Evolutionary conservation across 2,113 vertebrate genomes (phyloP).

Genomic region (Hemichromis elongatus): DNA sequence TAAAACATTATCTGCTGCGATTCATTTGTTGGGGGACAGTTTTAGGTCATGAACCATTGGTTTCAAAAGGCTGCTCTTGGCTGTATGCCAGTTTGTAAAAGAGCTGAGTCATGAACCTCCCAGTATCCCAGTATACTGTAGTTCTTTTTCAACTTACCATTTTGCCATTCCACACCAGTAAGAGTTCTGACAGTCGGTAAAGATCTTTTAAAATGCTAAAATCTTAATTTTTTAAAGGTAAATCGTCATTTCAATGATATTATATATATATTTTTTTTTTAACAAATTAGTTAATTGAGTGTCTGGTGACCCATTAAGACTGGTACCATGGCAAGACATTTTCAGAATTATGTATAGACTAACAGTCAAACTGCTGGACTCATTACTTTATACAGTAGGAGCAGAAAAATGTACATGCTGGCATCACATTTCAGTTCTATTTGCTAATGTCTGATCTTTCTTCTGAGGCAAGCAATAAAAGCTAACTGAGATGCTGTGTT

Average conservation of each 20-base stretch:
- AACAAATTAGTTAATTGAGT: not conserved
- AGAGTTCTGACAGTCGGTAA: not conserved
- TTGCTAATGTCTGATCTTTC: constrained; percentile 1
- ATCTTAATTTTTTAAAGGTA: not conserved
- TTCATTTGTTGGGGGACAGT: constrained; percentile 12
- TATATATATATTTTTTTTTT: not conserved
- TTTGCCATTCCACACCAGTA: not conserved
- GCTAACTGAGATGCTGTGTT: constrained; percentile 31
- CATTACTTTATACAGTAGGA: not conserved
- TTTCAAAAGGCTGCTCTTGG: constrained; percentile 34
- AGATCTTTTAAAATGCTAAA: not conserved
- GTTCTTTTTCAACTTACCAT: not conserved
- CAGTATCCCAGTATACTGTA: not conserved
- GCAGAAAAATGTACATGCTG: not conserved
- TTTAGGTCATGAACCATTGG: constrained; percentile 26
- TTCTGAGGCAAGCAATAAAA: constrained; percentile 21
- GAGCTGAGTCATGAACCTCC: constrained; percentile 36
- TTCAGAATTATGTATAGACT: not conserved
- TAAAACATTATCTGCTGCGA: constrained; percentile 8
- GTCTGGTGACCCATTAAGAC: not conserved
- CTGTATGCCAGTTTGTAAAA: constrained; percentile 7
- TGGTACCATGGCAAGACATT: not conserved
- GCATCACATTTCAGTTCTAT: not conserved
- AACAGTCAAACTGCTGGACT: not conserved
- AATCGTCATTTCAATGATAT: not conserved